Conservation (phyloP, 2,888 invertebrate genomes). For the Eristalis tenax region DNA sequence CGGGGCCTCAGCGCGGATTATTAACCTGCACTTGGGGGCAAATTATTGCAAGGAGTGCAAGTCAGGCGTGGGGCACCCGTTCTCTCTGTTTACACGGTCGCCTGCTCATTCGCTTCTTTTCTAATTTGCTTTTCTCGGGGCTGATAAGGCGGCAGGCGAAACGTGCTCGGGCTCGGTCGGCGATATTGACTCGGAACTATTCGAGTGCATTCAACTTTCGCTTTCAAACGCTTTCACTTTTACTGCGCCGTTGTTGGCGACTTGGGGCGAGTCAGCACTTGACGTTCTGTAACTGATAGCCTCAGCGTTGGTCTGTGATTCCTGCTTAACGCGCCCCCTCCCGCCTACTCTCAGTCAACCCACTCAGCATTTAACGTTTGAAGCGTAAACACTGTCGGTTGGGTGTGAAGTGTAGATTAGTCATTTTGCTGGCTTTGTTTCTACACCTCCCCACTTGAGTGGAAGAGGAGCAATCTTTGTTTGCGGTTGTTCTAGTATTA, state of each 20-base stretch:
- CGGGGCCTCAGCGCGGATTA: not conserved
- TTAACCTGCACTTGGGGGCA: not conserved
- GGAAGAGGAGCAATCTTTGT: conserved; percentile 13
- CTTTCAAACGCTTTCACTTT: conserved; percentile 69
- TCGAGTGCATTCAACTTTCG: conserved; percentile 70
- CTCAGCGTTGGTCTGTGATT: conserved; percentile 36
- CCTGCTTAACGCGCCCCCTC: not conserved
- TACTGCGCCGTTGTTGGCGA: conserved; percentile 14
- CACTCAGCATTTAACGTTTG: conserved; percentile 23
- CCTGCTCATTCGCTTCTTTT: conserved; percentile 29
- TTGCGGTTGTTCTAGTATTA: conserved; percentile 27
- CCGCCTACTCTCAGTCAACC: not conserved
- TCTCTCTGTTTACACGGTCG: not conserved
- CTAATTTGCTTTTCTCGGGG: conserved; percentile 48
- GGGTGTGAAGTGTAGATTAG: conserved; percentile 60
- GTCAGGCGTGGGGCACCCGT: not conserved
- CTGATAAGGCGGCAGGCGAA: conserved; percentile 56
- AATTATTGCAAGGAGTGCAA: conserved; percentile 13
- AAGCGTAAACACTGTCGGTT: conserved; percentile 49
- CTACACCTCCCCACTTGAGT: conserved; percentile 20
- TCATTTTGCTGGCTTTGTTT: conserved; percentile 28
- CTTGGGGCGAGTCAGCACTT: conserved; percentile 3
- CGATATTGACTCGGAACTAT: conserved; percentile 57
- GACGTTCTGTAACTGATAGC: conserved; percentile 47
- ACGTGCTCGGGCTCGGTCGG: conserved; percentile 12